Conservation (phyloP, 2,888 invertebrate species). For the Platynereis dumerilii region DNA sequence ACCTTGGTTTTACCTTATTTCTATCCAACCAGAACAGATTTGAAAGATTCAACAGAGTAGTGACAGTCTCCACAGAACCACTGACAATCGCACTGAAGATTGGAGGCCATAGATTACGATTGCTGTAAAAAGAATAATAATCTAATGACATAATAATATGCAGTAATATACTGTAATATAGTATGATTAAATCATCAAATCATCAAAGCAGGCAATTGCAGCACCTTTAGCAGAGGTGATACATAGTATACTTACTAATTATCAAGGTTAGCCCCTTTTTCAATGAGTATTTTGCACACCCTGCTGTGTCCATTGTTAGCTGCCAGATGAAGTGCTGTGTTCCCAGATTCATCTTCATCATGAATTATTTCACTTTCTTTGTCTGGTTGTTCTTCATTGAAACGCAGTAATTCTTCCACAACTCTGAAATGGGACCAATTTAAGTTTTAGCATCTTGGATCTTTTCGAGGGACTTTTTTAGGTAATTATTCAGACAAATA, state of each 20-base stretch:
- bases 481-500: too few relatives aligned
- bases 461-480: too few relatives aligned
- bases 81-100: slow-evolving; percentile 6
- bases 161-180: too few relatives aligned
- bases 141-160: too few relatives aligned
- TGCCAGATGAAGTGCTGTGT: slow-evolving; percentile 39
- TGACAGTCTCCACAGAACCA: slow-evolving; percentile 1
- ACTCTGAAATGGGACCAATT: too few relatives aligned
- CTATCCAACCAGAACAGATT: background rate
- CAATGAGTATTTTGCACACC: slow-evolving; percentile 42
- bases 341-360: slow-evolving; percentile 35
- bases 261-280: slow-evolving; percentile 48
- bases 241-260: slow-evolving; percentile 30
- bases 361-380: slow-evolving; percentile 20
- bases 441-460: too few relatives aligned
- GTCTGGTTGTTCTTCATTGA: background rate
- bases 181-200: too few relatives aligned
- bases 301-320: slow-evolving; percentile 44
- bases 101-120: slow-evolving; percentile 25
- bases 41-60: background rate
- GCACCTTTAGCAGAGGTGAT: too few relatives aligned
- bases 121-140: slow-evolving; percentile 16
- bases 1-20: slow-evolving; percentile 2
- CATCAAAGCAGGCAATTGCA: too few relatives aligned
- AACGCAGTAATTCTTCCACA: slow-evolving; percentile 7